Evolutionary conservation across 2,797 vertebrate species (phyloP).

Genomic region (Allobates femoralis): DNA sequence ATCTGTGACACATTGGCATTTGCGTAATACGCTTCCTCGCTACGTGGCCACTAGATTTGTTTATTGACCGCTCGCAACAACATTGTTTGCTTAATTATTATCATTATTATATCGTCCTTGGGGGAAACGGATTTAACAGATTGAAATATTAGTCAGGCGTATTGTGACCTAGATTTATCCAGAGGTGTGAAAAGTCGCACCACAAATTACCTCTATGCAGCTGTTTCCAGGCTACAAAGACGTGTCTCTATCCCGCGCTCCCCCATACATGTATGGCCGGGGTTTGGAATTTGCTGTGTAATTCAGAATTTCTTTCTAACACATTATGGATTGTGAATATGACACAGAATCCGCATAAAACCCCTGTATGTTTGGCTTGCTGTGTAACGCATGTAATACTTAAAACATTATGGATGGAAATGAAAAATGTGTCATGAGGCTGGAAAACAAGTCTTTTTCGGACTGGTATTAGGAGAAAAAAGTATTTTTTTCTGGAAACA

Average conservation of each 20-base stretch:
- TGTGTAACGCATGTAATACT: not conserved
- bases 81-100: conserved; percentile 12
- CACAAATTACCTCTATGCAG: conserved; percentile 1
- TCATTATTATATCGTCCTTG: conserved; percentile 8
- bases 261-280: not conserved
- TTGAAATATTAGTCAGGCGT: conserved; percentile 1
- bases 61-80: not conserved
- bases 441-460: no score
- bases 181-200: conserved; percentile 33
- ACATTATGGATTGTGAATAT: not conserved
- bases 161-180: conserved; percentile 35
- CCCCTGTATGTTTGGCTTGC: not conserved
- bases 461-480: no score
- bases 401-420: not conserved
- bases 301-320: not conserved
- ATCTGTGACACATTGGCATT: conserved; percentile 40
- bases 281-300: not conserved
- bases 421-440: not conserved
- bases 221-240: not conserved
- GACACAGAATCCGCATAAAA: not conserved
- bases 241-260: no score
- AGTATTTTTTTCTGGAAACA: not conserved
- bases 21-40: conserved; percentile 4
- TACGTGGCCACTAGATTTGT: not conserved
- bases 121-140: not conserved